Conservation (phyloP, 2,113 vertebrate genomes). For the Cryptotis parvus region DNA sequence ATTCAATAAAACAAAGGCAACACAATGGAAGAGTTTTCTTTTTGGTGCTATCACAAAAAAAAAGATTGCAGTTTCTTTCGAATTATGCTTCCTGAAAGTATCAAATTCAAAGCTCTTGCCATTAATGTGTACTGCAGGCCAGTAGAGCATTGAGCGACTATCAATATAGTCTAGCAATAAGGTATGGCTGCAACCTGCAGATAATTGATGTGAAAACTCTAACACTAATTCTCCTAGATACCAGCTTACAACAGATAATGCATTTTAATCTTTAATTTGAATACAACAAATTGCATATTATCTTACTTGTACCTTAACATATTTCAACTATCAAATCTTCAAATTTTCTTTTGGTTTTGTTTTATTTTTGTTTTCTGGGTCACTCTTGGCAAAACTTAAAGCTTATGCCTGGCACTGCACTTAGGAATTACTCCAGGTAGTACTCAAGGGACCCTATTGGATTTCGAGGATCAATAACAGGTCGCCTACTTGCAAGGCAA, state of each 20-base stretch:
- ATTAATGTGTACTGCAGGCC: not conserved
- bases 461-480: too few relatives aligned
- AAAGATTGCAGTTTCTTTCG: not conserved
- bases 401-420: too few relatives aligned
- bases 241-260: not conserved
- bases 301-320: too few relatives aligned
- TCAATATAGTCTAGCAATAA: not conserved
- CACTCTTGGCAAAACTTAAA: too few relatives aligned
- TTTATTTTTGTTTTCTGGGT: too few relatives aligned
- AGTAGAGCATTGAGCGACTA: not conserved
- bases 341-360: too few relatives aligned
- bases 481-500: too few relatives aligned
- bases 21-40: not conserved
- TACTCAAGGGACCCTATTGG: too few relatives aligned
- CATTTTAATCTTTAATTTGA: not conserved
- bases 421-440: too few relatives aligned
- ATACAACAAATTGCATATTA: too few relatives aligned
- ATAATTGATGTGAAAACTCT: not conserved
- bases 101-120: not conserved
- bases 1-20: not conserved
- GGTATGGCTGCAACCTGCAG: not conserved
- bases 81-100: not conserved
- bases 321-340: too few relatives aligned
- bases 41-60: not conserved
- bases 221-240: not conserved